Evolutionary conservation across 2,797 vertebrate species (phyloP).

Genomic region (Arrhamphus sclerolepis): DNA sequence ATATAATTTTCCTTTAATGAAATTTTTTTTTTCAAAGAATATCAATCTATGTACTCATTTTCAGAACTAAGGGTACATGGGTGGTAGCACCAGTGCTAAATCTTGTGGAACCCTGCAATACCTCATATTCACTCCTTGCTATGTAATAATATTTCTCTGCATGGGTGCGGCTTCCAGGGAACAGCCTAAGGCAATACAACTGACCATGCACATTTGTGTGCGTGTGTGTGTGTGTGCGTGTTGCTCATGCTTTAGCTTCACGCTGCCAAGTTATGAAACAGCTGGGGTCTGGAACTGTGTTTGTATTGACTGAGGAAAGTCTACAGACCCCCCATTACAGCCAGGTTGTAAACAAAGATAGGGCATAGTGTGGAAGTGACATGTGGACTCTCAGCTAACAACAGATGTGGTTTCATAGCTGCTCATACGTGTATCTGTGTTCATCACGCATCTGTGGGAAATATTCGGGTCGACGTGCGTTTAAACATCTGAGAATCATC

Average conservation of each 20-base stretch:
- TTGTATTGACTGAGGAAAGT: constrained; percentile 72
- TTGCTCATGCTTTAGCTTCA: constrained; percentile 11
- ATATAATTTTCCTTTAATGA: too few species aligned
- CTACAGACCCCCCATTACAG: constrained; percentile 62
- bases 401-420: constrained; percentile 40
- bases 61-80: constrained; percentile 6
- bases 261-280: constrained; percentile 50
- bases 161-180: constrained; percentile 57
- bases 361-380: constrained; percentile 45
- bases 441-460: too few species aligned
- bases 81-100: constrained; percentile 33
- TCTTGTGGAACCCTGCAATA: constrained; percentile 42
- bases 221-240: constrained; percentile 8
- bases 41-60: constrained; percentile 8
- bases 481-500: too few species aligned
- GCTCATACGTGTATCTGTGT: not conserved
- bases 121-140: constrained; percentile 51
- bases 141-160: constrained; percentile 59
- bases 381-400: constrained; percentile 20
- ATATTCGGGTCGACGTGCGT: too few species aligned
- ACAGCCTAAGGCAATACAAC: constrained; percentile 47
- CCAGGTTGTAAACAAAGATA: constrained; percentile 64
- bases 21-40: too few species aligned
- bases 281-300: constrained; percentile 48
- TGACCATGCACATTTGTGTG: constrained; percentile 19